Base-by-base conservation (phyloP, 2,797 vertebrate species). In the Clarias fuscus region DNA sequence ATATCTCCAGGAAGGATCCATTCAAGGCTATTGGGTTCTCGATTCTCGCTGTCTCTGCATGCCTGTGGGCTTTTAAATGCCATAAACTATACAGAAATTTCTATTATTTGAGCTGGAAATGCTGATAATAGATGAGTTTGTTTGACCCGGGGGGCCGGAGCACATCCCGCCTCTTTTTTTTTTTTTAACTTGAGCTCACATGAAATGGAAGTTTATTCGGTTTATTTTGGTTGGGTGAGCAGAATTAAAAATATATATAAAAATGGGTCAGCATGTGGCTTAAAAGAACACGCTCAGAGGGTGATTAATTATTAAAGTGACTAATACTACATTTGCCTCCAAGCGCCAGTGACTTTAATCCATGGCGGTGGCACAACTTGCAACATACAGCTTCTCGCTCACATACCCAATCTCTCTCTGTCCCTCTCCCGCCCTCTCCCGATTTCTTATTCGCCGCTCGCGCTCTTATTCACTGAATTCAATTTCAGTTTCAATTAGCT, bases 301-400 rank as follows among this genome's bases (percentile, higher is more conserved):
- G 90, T 93, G 92, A 95, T 95, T 95, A 93, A 96, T 95, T 95
- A 95, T 96, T 95, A 90, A 95, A 93, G 92, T 94, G 94, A 95
- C 93, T 95, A 95, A 96, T 95, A 93, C 93, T 93, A 93, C 92
- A 95, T 95, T 95, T 95, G 91, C 93, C 94, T 93, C 90, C 90
- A 89, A 94, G 94, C 92, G 88, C 89, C 85, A 88, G 89, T 89
- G 91, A 92, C 91, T 92, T 91, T 89, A 88, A 93, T 93, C 90
- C 91, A 92, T 90, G 91, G 92, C 91, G 91, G 91, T 92, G 93
- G 92, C 91, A 93, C 90, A 92, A 90, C 90, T 91, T 91, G 56
- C 93, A 92, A 85, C 78, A 84, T 79, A 81, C 33, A 40, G 61
- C 62, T 53, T 72, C 72, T 58, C 67, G 5, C 82, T 85, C 76